Percentiles rank a stretch among this genome's conserved stretches.
Evolutionary conservation across 2,797 vertebrate genomes (phyloP).

Genomic region (Capromys pilorides): DNA sequence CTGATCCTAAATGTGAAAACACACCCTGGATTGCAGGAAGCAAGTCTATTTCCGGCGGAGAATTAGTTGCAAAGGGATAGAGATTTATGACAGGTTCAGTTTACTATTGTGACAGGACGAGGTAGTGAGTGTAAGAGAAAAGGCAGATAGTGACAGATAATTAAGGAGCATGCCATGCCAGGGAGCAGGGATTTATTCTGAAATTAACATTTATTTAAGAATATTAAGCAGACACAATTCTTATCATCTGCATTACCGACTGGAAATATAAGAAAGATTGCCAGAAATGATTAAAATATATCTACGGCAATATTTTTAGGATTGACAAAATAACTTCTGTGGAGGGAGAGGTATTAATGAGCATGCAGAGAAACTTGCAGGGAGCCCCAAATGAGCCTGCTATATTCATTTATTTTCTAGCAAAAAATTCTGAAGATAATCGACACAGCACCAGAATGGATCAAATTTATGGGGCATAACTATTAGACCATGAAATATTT

Average conservation of each 20-base stretch:
- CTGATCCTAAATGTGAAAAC: constrained; percentile 15
- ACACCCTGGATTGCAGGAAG: background rate
- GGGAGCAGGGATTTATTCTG: background rate
- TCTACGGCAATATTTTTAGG: background rate
- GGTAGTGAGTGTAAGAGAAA: background rate
- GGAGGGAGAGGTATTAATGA: background rate
- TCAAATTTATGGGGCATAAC: background rate
- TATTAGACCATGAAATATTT: constrained; percentile 22
- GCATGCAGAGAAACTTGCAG: background rate
- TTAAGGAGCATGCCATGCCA: background rate
- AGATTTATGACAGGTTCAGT: background rate
- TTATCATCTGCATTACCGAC: background rate
- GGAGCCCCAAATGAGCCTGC: background rate
- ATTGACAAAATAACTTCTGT: background rate
- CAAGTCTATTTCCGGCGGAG: constrained; percentile 15
- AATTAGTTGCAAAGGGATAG: background rate
- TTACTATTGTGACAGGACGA: background rate
- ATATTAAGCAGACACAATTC: background rate
- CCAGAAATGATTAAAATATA: background rate
- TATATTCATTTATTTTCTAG: background rate
- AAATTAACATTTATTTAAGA: background rate
- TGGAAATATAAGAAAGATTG: background rate
- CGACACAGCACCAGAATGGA: background rate
- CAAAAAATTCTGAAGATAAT: constrained; percentile 6
- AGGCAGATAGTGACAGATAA: background rate